phyloP scores from a whole-genome alignment of 2,113 vertebrate species.

The Nannospalax galili region DNA sequence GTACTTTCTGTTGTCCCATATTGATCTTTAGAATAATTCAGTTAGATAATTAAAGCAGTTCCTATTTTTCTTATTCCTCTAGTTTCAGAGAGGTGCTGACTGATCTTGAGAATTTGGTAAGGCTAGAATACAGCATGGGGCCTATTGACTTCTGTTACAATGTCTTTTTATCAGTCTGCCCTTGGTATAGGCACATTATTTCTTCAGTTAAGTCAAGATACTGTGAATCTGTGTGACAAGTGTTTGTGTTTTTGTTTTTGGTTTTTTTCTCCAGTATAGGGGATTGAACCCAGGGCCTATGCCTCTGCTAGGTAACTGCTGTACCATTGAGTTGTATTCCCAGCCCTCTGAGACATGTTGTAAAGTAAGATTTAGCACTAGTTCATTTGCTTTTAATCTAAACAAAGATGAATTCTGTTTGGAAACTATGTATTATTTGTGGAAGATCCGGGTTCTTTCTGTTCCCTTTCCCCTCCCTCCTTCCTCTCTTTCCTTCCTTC shows the following conservation, averaged over 20 bases:
- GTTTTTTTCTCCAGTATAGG: too few species aligned
- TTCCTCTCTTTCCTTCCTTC: too few species aligned
- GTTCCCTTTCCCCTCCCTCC: not conserved
- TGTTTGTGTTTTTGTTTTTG: not conserved
- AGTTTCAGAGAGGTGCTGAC: not conserved
- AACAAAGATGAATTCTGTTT: conserved; percentile 18
- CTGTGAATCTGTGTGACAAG: not conserved
- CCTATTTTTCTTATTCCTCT: not conserved
- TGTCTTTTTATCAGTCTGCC: not conserved
- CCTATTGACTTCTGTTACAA: not conserved
- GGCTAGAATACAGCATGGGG: not conserved
- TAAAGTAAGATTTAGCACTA: not conserved
- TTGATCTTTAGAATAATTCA: conserved; percentile 27
- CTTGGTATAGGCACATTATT: not conserved
- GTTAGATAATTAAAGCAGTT: not conserved
- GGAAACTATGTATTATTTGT: conserved; percentile 3
- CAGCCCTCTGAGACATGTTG: not conserved
- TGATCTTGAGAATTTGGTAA: not conserved
- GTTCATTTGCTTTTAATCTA: not conserved
- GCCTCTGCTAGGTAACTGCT: too few species aligned
- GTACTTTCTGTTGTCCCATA: not conserved
- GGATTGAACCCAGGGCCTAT: not conserved
- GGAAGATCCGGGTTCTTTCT: not conserved
- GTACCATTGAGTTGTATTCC: too few species aligned
- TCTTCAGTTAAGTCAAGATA: not conserved